Evolutionary conservation across 2,113 vertebrate genomes (phyloP).

Genomic region (Tympanuchus pallidicinctus): DNA sequence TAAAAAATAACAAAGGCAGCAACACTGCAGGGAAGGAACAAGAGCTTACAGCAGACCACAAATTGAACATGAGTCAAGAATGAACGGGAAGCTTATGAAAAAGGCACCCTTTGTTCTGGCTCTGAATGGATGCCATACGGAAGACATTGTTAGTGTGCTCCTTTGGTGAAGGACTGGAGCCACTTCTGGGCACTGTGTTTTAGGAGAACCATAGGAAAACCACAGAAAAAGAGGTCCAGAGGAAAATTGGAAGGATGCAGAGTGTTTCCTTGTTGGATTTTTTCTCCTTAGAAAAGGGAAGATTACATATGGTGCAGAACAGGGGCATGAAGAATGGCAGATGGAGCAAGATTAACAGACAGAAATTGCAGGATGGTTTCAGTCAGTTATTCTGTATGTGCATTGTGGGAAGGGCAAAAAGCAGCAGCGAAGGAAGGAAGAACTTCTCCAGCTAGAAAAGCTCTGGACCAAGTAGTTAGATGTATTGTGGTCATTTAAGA

Average conservation of each 20-base stretch:
- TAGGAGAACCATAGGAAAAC: background rate
- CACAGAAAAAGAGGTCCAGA: background rate
- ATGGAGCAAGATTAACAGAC: background rate
- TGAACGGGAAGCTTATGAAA: background rate
- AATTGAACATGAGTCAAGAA: background rate
- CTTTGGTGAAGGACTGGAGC: background rate
- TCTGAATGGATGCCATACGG: background rate
- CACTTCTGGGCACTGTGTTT: background rate
- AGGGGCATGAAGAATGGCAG: background rate
- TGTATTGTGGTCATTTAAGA: background rate
- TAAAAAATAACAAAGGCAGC: background rate
- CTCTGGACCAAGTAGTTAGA: background rate
- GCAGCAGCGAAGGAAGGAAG: background rate
- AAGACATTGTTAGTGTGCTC: background rate
- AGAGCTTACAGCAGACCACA: background rate
- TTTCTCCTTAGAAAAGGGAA: background rate
- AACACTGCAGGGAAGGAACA: background rate
- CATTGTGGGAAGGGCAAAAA: background rate
- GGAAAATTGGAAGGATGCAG: background rate
- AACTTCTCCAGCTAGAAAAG: background rate
- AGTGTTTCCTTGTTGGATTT: background rate
- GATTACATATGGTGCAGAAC: background rate
- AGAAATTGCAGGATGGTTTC: background rate
- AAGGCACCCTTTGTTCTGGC: background rate
- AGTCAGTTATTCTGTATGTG: background rate